Base-by-base conservation (phyloP, 2,888 invertebrate species). In the Eugnorisma glareosa region DNA sequence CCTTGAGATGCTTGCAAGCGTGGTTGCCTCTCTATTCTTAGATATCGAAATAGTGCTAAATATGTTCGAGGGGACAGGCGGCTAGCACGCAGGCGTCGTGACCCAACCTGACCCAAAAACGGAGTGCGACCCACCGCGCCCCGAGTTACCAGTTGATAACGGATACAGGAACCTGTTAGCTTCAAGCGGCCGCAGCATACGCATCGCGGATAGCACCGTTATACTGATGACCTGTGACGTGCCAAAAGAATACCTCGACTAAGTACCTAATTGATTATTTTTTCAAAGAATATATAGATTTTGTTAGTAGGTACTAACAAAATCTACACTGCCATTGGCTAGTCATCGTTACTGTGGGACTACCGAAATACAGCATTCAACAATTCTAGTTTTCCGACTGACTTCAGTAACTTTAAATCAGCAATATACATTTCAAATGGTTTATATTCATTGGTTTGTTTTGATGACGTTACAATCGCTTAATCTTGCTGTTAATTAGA, bases 51-150 rank as follows among this genome's bases (percentile, higher is more conserved):
- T 93, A 93, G 91, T 92, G 91, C 92, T 93, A 93, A 93, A 93
- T 93, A 91, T 91, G 91, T 92, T 93, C 85, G 88, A 91, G 91
- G 72, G 93, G 93, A 92, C 90, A 90, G 89, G 90, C 90, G 88
- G 89, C 86, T 83, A 93, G 89, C 91, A 95, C 96, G 96, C 96
- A 96, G 94, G 96, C 96, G 96, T 94, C 94, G 92, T 96, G 96
- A 96, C 96, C 96, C 92, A 95, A 92, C 92, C 94, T 96, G 96
- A 96, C 96, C 96, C 95, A 96, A 96, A 96, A 96, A 94, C 94
- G 92, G 91, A 93, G 89, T 92, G 91, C 92, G 94, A 92, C 92
- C 93, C 92, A 93, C 94, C 94, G 93, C 94, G 92, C 94, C 94
- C 92, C 91, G 91, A 91, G 91, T 91, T 91, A 91, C 93, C 92